phyloP scores from a whole-genome alignment of 1,140 invertebrate genomes.

The Archivesica marissinica region DNA sequence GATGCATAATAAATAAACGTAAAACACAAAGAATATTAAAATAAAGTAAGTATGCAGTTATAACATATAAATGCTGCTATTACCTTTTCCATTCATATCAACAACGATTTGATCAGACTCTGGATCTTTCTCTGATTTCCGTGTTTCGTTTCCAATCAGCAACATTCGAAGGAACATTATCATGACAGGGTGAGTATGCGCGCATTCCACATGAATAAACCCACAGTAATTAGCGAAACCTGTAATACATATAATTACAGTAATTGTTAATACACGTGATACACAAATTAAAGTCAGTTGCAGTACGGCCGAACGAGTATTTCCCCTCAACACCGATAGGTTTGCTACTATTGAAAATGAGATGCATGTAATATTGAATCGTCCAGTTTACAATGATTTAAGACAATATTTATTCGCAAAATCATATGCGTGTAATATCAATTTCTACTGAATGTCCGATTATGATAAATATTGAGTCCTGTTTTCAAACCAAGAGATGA shows the following conservation, averaged over 20 bases:
- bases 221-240: slow-evolving; percentile 71
- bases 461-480: too few species aligned
- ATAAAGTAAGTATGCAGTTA: background rate
- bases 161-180: slow-evolving; percentile 60
- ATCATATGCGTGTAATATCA: too few species aligned
- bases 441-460: too few species aligned
- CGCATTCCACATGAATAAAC: slow-evolving; percentile 67
- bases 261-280: too few species aligned
- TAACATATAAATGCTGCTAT: background rate
- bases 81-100: background rate
- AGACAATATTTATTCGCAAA: too few species aligned
- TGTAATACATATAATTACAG: slow-evolving; percentile 45
- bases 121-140: background rate
- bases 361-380: too few species aligned
- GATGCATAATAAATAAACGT: background rate
- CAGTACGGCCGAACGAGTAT: too few species aligned
- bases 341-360: too few species aligned
- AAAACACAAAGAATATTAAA: background rate
- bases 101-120: background rate
- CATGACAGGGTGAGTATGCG: slow-evolving; percentile 70
- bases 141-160: background rate
- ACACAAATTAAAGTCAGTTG: too few species aligned
- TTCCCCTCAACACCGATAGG: too few species aligned
- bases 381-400: too few species aligned
- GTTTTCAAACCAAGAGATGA: too few species aligned